Evolutionary conservation across 2,888 invertebrate species (phyloP), one percentile per base, ranked within the genome.

Genomic region (Cheilosia variabilis): DNA sequence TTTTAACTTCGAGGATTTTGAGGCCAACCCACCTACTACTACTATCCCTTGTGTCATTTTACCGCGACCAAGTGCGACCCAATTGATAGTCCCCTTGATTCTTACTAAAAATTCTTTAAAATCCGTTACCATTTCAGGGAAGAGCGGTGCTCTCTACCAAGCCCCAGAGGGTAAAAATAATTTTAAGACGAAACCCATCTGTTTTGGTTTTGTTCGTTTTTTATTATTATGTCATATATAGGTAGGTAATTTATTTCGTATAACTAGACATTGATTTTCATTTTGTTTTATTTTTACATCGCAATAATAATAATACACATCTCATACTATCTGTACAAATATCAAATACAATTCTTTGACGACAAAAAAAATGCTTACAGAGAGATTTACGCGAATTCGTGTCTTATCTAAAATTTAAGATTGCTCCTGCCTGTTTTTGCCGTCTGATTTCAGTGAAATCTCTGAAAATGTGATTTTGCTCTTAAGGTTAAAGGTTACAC

Each of bases 301-400:
- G 62, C 19, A 68, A 22, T 73, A 68, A 58, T 41, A 58, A 58
- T 58, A 76, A 66, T 47, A 68, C 65, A 68, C 52, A 66, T 63
- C 52, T 72, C 52, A 45, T 41, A n/a, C n/a, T 27, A 41, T 83
- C 83, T 83, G 83, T 83, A 83, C 83, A 83, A 83, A 83, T 17
- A 68, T 68, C 68, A 72, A 78, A 73, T 78, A 27, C 73, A 58
- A 45, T 24, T 50, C 45, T 45, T 72, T 34, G 17, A 66, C 57
- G 65, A 57, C 41, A 83, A 60, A 34, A 31, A 31, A 22, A 52
- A 65, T 9, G 47, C 22, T 69, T 50, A 17, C 31, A 71, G 27
- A 34, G 68, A 17, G 62, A 69, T 63, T 37, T 43, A 62, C 27
- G 52, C 41, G 15, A 24, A 13, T 13, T 19, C 31, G 17, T 19